Evolutionary conservation across 2,113 vertebrate species (phyloP), one percentile per base, ranked within the genome.

Genomic region (Rhabdornis inornatus): DNA sequence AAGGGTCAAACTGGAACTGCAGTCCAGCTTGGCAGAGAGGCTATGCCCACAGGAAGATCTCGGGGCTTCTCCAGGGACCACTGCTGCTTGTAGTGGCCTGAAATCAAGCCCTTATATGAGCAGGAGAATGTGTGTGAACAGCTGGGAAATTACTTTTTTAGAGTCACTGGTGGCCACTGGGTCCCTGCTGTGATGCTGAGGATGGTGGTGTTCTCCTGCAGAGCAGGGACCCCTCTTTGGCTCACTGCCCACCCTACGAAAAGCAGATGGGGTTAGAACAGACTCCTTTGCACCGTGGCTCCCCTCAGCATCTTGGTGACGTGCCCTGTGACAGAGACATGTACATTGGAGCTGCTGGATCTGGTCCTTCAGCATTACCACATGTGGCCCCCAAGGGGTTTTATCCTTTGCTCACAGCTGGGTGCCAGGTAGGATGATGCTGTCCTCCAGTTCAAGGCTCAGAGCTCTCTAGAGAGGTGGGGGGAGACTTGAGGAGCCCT

Each of bases 61-160:
- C 0, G 1, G 63, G 63, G 50, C 80, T 90, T 71, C 31, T 91
- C 18, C 0, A 0, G 7, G 37, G 44, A 42, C 47, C 47, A 35
- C 74, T 2, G 7, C 47, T 85, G 31, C 65, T 76, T 69, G 12
- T n/a, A 86, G 71, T 53, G 64, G 55, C 71, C 83, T 76, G 50
- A 81, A 85, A 47, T 59, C 35, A 66, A 91, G 66, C 70, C 52
- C 68, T 83, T 0, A 1, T 52, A 47, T 1, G 9, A 93, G 85
- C 60, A 88, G 83, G n/a, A 81, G 57, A 60, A 64, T 28, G 22
- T 87, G 57, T 69, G 53, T 80, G 75, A 72, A 61, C 44, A 83
- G 70, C 55, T 74, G 78, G 66, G 39, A 83, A 90, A 24, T 3
- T 1, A 81, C n/a, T 52, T 92, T 77, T 74, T 80, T 76, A 71